Conservation (phyloP, 1,140 invertebrate species). For the Steinernema khuongi region DNA sequence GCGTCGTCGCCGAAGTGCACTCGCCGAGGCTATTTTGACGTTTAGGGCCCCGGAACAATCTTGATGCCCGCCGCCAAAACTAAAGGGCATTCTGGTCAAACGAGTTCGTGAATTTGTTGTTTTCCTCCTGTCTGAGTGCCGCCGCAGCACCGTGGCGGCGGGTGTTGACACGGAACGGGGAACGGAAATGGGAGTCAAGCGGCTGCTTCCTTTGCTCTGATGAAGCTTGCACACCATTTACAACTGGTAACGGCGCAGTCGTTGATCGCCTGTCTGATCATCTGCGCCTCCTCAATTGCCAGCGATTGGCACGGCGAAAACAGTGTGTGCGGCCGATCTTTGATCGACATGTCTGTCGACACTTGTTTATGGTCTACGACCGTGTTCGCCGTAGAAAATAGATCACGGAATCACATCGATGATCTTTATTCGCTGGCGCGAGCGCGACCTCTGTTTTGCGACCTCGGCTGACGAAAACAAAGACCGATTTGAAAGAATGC, state of each 20-base stretch:
- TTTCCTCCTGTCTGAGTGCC: not conserved
- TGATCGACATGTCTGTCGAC: not conserved
- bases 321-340: not conserved
- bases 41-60: not conserved
- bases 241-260: too few species aligned
- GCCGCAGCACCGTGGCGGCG: not conserved
- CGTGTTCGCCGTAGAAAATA: not conserved
- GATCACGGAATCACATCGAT: not conserved
- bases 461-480: too few species aligned
- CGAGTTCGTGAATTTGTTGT: slow-evolving; percentile 11
- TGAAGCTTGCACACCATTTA: not conserved
- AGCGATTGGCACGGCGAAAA: not conserved
- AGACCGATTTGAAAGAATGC: too few species aligned
- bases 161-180: not conserved
- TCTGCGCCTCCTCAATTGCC: not conserved
- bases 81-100: slow-evolving; percentile 13
- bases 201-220: not conserved
- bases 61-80: not conserved
- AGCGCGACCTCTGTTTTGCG: not conserved
- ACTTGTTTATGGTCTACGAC: not conserved
- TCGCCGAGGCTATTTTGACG: not conserved
- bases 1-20: not conserved
- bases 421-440: not conserved
- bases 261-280: not conserved
- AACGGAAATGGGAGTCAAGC: not conserved